These are phyloP conservation scores for Eleginops maclovinus DNA, from an alignment of 2,113 vertebrate genomes.

Conservation along the genomic window DNA sequence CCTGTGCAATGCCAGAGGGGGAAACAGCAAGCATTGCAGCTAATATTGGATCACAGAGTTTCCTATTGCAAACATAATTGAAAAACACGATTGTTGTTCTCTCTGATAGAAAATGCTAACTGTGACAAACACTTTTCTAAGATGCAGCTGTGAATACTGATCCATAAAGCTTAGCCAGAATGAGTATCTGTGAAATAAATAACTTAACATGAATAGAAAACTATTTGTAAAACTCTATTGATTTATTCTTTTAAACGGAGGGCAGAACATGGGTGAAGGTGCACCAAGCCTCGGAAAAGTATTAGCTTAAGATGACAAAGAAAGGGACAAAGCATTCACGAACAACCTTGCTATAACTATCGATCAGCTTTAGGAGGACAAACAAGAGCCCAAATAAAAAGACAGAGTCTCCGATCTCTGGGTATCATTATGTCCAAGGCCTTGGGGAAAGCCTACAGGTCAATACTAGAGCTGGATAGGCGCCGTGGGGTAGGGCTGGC, in stretches of 20 bases:
- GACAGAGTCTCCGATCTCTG: slow-evolving; percentile 55
- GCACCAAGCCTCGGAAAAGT: slow-evolving; percentile 37
- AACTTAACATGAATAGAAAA: slow-evolving; percentile 47
- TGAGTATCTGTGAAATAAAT: slow-evolving; percentile 59
- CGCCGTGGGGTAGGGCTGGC: slow-evolving; percentile 48
- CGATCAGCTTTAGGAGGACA: slow-evolving; percentile 71
- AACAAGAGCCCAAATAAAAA: slow-evolving; percentile 69
- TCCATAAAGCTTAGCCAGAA: slow-evolving; percentile 41
- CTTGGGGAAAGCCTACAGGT: slow-evolving; percentile 79
- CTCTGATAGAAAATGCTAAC: slow-evolving; percentile 55
- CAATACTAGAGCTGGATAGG: slow-evolving; percentile 67
- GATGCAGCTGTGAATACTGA: slow-evolving; percentile 64
- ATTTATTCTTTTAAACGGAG: slow-evolving; percentile 57
- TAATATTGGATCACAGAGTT: slow-evolving; percentile 48
- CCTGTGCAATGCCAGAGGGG: slow-evolving; percentile 51
- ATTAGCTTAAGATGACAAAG: slow-evolving; percentile 52
- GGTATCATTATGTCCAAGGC: slow-evolving; percentile 70
- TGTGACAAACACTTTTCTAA: slow-evolving; percentile 56
- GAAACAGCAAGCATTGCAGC: slow-evolving; percentile 34
- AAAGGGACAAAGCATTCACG: slow-evolving; percentile 30
- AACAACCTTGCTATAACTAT: slow-evolving; percentile 61
- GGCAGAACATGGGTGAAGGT: slow-evolving; percentile 47
- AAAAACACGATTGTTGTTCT: slow-evolving; percentile 61
- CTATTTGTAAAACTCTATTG: slow-evolving; percentile 59
- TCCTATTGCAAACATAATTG: slow-evolving; percentile 63